Percentiles rank a stretch among this genome's conserved stretches.
Evolutionary conservation across 2,888 invertebrate genomes (phyloP).

Genomic region (Trichopoda pennipes): DNA sequence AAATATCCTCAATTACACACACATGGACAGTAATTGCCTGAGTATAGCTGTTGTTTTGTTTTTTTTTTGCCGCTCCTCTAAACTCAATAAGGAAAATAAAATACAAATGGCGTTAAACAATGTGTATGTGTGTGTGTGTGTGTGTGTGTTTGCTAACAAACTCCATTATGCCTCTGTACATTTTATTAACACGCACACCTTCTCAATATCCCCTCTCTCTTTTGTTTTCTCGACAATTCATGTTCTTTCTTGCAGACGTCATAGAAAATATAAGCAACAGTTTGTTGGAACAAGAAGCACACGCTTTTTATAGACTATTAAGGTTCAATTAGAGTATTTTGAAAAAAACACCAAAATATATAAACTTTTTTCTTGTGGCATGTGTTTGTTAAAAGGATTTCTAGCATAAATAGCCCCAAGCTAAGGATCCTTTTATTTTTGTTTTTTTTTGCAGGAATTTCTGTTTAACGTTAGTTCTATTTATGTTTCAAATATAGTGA

Average conservation of each 20-base stretch:
- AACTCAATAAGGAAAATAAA: neutral
- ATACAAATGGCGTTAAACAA: neutral
- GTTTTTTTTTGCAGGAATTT: too few species aligned
- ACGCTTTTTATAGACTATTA: neutral
- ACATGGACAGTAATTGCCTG: too few species aligned
- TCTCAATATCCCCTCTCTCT: neutral
- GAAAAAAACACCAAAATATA: neutral
- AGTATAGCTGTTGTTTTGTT: neutral
- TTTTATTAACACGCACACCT: conserved; percentile 11
- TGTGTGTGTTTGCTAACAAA: neutral
- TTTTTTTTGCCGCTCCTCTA: neutral
- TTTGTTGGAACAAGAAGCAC: conserved; percentile 42
- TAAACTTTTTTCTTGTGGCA: neutral
- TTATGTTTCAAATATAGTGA: too few species aligned
- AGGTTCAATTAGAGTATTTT: neutral
- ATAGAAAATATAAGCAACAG: conserved; percentile 54
- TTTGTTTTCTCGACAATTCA: neutral
- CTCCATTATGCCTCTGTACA: conserved; percentile 7
- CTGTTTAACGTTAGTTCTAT: too few species aligned
- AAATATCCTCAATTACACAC: neutral
- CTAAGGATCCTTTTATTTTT: too few species aligned
- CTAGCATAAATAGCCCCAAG: too few species aligned
- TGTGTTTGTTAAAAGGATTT: too few species aligned
- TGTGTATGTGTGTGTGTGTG: neutral
- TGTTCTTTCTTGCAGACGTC: conserved; percentile 31